Evolutionary conservation across 2,113 vertebrate species (phyloP).

Genomic region (Solea senegalensis): DNA sequence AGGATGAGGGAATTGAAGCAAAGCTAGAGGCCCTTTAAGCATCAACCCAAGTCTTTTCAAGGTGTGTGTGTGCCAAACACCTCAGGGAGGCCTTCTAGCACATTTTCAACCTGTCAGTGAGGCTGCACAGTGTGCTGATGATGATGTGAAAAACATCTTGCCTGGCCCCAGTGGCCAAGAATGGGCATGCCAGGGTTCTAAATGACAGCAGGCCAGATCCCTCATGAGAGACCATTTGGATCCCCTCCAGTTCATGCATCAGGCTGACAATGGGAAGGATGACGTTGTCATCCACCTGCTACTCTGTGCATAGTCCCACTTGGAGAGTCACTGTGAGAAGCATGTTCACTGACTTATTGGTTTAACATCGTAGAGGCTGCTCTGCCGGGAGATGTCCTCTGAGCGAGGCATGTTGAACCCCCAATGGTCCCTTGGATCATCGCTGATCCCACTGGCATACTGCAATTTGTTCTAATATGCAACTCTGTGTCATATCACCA

Average conservation of each 20-base stretch:
- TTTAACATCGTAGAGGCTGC: conserved; percentile 15
- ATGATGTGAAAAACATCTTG: conserved; percentile 54
- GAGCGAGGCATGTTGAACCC: not conserved
- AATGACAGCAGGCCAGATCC: conserved; percentile 49
- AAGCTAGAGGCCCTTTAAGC: conserved; percentile 40
- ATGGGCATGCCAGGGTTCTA: conserved; percentile 36
- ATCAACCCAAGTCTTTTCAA: conserved; percentile 43
- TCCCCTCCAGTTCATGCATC: conserved; percentile 42
- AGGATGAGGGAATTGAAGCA: conserved; percentile 29
- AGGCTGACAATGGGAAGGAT: conserved; percentile 31
- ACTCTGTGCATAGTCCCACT: conserved; percentile 30
- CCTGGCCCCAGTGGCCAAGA: conserved; percentile 39
- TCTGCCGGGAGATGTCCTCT: conserved; percentile 1
- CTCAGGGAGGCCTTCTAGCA: conserved; percentile 50
- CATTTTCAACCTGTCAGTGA: conserved; percentile 53
- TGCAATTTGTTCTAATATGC: not conserved
- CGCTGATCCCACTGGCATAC: not conserved
- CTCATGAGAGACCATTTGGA: conserved; percentile 53
- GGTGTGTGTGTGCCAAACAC: conserved; percentile 40
- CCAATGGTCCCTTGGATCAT: not conserved
- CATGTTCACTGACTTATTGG: conserved; percentile 22
- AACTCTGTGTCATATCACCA: not conserved
- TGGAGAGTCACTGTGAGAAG: conserved; percentile 25
- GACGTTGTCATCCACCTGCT: conserved; percentile 42
- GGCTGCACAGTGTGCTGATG: conserved; percentile 43